Percentiles rank a stretch among this genome's conserved stretches.
Conservation (phyloP, 1,140 invertebrate species). For the Micrasema longulum region DNA sequence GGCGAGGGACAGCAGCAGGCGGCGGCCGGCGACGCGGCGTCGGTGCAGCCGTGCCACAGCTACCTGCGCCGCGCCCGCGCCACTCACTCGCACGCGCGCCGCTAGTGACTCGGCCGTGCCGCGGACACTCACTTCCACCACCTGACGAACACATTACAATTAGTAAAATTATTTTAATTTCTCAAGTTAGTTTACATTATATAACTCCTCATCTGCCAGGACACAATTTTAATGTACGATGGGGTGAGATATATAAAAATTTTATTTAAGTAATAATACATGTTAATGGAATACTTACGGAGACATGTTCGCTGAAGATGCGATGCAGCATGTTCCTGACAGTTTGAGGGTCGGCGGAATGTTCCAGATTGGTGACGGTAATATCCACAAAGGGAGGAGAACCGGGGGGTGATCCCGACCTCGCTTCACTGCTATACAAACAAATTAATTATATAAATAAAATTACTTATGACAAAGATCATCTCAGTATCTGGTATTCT, state of each 20-base stretch:
- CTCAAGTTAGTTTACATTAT: too few species aligned
- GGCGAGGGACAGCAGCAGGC: conserved; percentile 81
- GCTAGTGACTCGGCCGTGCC: conserved; percentile 60
- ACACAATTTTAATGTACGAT: too few species aligned
- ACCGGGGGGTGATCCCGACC: conserved; percentile 48
- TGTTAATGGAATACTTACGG: conserved; percentile 47
- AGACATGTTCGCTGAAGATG: conserved; percentile 53
- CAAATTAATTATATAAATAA: background rate
- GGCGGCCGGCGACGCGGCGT: conserved; percentile 80
- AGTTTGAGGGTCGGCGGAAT: conserved; percentile 58
- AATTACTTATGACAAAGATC: too few species aligned
- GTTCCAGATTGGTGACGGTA: conserved; percentile 64
- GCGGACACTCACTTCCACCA: conserved; percentile 60
- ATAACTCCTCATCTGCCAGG: too few species aligned
- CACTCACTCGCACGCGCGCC: conserved; percentile 61
- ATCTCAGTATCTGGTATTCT: too few species aligned
- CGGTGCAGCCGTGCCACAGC: conserved; percentile 86
- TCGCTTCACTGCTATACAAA: conserved; percentile 46
- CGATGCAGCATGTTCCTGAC: conserved; percentile 50
- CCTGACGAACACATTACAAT: too few species aligned
- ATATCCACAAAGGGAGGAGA: conserved; percentile 50
- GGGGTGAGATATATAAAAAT: too few species aligned
- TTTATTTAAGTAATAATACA: too few species aligned
- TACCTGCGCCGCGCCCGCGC: conserved; percentile 73
- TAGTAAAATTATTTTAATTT: too few species aligned